Evolutionary conservation across 2,113 vertebrate species (phyloP), one percentile per base, ranked within the genome.

Genomic region (Chaenocephalus aceratus): DNA sequence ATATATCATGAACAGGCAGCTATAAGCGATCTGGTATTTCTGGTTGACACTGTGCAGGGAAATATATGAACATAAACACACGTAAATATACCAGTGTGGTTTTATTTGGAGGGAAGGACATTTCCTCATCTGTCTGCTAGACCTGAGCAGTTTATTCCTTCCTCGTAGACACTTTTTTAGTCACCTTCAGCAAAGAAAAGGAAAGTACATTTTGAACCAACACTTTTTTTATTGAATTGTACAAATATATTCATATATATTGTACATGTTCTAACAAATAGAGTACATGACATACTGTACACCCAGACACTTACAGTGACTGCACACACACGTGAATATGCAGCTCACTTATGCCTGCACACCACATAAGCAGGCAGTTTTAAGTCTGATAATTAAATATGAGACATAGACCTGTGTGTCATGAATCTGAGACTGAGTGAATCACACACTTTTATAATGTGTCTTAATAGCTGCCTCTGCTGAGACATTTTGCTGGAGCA

Each of bases 401-500:
- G 75, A 82, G 16, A 75, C 69, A 65, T 30, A 63, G 36, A 75
- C 48, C 60, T 80, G 70, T 44, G 13, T 87, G 74, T 68, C 68
- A 59, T 67, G 60, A 86, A 2, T 77, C 41, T 16, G 74, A 78
- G 45, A 45, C 59, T 72, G 30, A 52, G 61, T 68, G 69, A 73
- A 72, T 85, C 75, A 81, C 75, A 79, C 57, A 81, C 44, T 88
- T 71, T 89, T 60, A 76, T 64, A 23, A 57, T n/a, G 65, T 56
- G 30, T 70, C 65, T 59, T 75, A 85, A 87, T 66, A 70, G 64
- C 75, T 73, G 61, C 58, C 36, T 80, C 71, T 79, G 63, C 56
- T 12, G 44, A 80, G 64, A 71, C 63, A 59, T 74, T 79, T 71
- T 60, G 11, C 58, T 67, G 71, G 53, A 64, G 48, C 63, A 56